Percentiles rank a stretch among this genome's conserved stretches.
phyloP scores from a whole-genome alignment of 2,888 invertebrate genomes.

The Lycaena phlaeas region DNA sequence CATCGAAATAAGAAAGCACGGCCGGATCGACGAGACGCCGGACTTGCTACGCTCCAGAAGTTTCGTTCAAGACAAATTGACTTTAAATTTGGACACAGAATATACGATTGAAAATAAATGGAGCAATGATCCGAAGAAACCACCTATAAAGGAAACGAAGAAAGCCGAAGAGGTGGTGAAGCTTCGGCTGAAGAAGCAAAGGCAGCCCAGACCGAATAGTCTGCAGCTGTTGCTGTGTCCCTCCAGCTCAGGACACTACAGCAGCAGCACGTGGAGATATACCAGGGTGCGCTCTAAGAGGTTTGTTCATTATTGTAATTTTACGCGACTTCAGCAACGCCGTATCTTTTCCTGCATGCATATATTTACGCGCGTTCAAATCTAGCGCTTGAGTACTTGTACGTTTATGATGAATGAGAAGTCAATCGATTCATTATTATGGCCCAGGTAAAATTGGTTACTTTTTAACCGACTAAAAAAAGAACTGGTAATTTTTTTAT shows the following conservation, averaged over 20 bases:
- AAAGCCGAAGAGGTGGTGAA: constrained; percentile 51
- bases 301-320: constrained; percentile 27
- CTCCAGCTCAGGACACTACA: constrained; percentile 60
- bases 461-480: too few species aligned
- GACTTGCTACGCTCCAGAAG: constrained; percentile 48
- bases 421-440: too few species aligned
- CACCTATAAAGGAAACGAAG: constrained; percentile 46
- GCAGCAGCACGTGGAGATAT: constrained; percentile 63
- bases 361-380: too few species aligned
- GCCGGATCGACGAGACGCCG: constrained; percentile 38
- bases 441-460: too few species aligned
- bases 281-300: constrained; percentile 61
- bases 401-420: too few species aligned
- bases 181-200: constrained; percentile 50
- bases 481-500: too few species aligned
- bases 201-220: constrained; percentile 60
- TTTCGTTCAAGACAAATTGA: constrained; percentile 42
- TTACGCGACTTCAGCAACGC: too few species aligned
- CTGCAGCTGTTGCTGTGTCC: constrained; percentile 59
- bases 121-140: constrained; percentile 50
- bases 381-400: too few species aligned
- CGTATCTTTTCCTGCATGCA: too few species aligned
- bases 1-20: constrained; percentile 39
- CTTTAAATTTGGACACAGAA: constrained; percentile 40
- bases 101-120: constrained; percentile 31